These are phyloP conservation scores for Diplogasteroides magnus DNA, from an alignment of 1,140 invertebrate species.

Conservation along the genomic window DNA sequence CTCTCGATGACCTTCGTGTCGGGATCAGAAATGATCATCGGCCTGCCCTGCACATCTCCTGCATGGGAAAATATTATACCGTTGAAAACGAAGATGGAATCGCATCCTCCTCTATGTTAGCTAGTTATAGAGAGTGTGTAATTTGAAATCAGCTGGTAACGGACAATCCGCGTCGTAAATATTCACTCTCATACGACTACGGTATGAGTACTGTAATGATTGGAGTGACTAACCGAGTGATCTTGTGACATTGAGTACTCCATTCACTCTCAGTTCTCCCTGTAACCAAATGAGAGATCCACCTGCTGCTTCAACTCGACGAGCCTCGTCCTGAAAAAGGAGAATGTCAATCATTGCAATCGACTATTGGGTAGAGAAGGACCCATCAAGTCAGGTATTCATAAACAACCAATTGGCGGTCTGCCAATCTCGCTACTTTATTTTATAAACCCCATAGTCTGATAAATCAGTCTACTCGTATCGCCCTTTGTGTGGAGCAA, in stretches of 20 bases:
- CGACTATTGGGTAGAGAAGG: too few relatives aligned
- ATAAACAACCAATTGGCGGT: too few relatives aligned
- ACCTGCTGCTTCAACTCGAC: constrained; percentile 23
- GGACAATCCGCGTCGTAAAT: background rate
- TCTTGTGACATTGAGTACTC: constrained; percentile 30
- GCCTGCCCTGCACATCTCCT: constrained; percentile 12
- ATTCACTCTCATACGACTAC: too few relatives aligned
- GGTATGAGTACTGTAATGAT: too few relatives aligned
- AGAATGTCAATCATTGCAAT: too few relatives aligned
- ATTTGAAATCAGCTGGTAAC: background rate
- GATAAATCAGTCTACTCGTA: too few relatives aligned
- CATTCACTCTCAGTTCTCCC: constrained; percentile 27
- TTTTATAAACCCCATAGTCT: too few relatives aligned
- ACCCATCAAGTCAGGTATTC: too few relatives aligned
- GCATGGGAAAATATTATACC: too few relatives aligned
- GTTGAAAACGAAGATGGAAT: too few relatives aligned
- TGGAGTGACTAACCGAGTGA: constrained; percentile 19
- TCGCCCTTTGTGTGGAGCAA: too few relatives aligned
- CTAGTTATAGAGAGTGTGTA: background rate
- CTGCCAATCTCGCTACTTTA: too few relatives aligned
- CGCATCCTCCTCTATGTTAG: background rate
- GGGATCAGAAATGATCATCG: constrained; percentile 7
- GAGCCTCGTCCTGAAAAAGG: constrained; percentile 17
- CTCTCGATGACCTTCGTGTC: background rate
- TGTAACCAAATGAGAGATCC: constrained; percentile 16